Base-by-base conservation (phyloP, 2,113 vertebrate species). In the Neopipo cinnamomea region DNA sequence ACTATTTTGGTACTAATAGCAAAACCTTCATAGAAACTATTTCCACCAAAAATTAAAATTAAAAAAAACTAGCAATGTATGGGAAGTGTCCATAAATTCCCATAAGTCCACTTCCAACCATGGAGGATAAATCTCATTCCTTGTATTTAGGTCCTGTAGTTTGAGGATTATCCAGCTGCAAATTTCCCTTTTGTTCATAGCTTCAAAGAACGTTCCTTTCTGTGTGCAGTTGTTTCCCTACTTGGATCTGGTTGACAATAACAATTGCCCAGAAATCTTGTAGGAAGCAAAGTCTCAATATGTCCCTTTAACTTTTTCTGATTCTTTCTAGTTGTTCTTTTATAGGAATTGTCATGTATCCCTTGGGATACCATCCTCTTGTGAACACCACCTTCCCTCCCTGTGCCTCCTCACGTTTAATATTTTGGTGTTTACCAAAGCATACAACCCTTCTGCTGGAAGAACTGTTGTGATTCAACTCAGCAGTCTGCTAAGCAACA, bases 341-440 rank as follows among this genome's bases (percentile, higher is more conserved):
- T 42, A 9, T 1, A 62, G 37, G 15, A 70, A 37, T 59, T 65
- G 22, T 19, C 1, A 1, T 0, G 1, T 12, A n/a, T 61, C 86
- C 37, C 39, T 24, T 11, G 42, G 58, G 68, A 50, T 7, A 53
- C 9, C 19, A 28, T 39, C 59, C 31, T 72, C 8, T 28, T 59
- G 16, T 58, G 66, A 78, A 39, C 8, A 4, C 25, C 46, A 2
- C n/a, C 28, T 71, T 75, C 62, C 30, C 28, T 70, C 28, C 28
- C 27, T 74, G n/a, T 13, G 52, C 35, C 39, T 71, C 42, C 27
- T 75, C 3, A 0, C 21, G 4, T 70, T 78, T 82, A 25, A 62
- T 28, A 31, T 20, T 75, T 55, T 42, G 20, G 42, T 85, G 2
- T 63, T 83, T 35, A 27, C 39, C 35, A 47, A 68, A 93, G 25